Percentiles rank a stretch among this genome's conserved stretches.
Conservation (phyloP, 2,113 vertebrate species). For the Dermatemys mawii region DNA sequence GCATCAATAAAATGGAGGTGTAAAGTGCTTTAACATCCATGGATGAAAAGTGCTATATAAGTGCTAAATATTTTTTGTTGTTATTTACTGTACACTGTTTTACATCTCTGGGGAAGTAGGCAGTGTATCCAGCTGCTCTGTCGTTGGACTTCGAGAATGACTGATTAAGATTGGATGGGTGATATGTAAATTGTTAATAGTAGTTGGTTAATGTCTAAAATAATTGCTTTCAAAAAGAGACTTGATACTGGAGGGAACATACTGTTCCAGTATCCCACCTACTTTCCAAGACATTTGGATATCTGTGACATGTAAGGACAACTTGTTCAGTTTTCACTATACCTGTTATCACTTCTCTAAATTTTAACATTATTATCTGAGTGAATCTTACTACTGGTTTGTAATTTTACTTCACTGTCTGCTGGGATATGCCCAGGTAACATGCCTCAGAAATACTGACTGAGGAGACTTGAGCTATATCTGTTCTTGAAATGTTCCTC, state of each 20-base stretch:
- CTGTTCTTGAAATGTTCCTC: background rate
- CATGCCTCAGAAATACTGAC: background rate
- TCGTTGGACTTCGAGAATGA: background rate
- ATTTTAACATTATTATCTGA: background rate
- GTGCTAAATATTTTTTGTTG: background rate
- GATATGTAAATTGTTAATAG: background rate
- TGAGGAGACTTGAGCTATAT: background rate
- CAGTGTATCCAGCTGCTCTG: background rate
- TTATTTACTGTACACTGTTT: background rate
- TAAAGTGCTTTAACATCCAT: background rate
- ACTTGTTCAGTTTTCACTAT: background rate
- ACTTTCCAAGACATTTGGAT: background rate
- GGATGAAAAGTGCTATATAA: background rate
- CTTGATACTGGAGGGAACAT: background rate
- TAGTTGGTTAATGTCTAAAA: background rate
- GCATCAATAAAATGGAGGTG: background rate
- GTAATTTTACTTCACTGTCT: background rate
- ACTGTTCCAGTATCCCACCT: background rate
- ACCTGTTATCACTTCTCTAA: background rate
- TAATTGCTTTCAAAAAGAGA: background rate
- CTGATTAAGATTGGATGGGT: background rate
- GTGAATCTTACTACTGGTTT: background rate
- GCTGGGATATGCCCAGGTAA: background rate
- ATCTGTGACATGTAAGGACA: background rate
- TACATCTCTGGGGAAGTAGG: background rate